A percentile compares a stretch with the other conserved stretches of the same genome.
These are phyloP conservation scores for Hiodon tergisus DNA, from an alignment of 2,113 vertebrate genomes.

Conservation along the genomic window DNA sequence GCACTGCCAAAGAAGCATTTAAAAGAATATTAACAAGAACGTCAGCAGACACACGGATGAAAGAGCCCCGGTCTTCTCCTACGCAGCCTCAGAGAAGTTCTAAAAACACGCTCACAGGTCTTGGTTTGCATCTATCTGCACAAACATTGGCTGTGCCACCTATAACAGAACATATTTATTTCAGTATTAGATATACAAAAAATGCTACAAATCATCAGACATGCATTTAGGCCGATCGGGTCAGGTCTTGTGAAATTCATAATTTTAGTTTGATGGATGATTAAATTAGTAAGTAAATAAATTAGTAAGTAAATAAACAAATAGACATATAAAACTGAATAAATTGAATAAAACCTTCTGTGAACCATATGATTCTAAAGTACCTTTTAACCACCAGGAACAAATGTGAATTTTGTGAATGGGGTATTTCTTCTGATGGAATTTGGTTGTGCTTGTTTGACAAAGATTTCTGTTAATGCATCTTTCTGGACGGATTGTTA, in stretches of 20 bases:
- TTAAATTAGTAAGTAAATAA: background rate
- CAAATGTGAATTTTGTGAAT: conserved; percentile 32
- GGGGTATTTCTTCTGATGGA: conserved; percentile 42
- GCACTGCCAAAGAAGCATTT: conserved; percentile 23
- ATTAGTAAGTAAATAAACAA: too few species aligned
- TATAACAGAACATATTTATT: too few species aligned
- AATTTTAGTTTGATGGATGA: too few species aligned
- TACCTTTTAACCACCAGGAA: conserved; percentile 32
- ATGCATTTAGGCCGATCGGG: too few species aligned
- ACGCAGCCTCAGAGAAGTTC: background rate
- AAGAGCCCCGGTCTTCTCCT: background rate
- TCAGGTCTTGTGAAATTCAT: too few species aligned
- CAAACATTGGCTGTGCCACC: too few species aligned
- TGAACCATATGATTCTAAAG: conserved; percentile 19
- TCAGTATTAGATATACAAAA: too few species aligned
- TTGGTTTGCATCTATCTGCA: background rate
- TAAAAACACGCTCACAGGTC: background rate
- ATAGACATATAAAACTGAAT: too few species aligned
- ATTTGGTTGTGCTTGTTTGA: conserved; percentile 37
- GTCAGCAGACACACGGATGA: background rate
- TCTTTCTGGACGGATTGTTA: conserved; percentile 32
- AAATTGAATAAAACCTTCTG: background rate
- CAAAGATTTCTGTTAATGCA: conserved; percentile 37
- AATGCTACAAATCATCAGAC: too few species aligned
- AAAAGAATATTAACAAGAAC: conserved; percentile 14